These are phyloP conservation scores for Serinus canaria DNA, from an alignment of 2,113 vertebrate species.

Conservation along the genomic window DNA sequence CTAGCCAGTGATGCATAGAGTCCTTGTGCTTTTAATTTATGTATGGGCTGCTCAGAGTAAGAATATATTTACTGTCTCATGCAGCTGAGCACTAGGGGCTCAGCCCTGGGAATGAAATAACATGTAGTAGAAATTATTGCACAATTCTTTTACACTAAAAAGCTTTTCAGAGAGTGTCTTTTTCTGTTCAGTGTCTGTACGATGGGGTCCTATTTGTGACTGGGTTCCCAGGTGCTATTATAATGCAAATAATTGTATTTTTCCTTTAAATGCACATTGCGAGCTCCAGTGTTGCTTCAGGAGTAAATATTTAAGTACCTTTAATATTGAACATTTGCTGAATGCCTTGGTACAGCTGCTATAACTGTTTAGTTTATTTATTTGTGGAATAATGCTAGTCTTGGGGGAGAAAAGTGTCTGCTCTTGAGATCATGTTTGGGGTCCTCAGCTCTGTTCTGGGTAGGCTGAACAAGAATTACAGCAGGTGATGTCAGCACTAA, in stretches of 20 bases:
- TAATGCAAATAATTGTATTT: background rate
- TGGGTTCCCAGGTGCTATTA: conserved; percentile 16
- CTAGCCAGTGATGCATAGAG: background rate
- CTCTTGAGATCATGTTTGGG: background rate
- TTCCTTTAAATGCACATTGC: background rate
- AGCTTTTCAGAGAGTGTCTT: background rate
- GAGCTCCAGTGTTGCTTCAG: background rate
- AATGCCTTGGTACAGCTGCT: background rate
- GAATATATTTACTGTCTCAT: background rate
- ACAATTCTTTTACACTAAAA: background rate
- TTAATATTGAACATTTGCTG: conserved; percentile 17
- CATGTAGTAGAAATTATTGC: background rate
- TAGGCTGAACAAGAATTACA: background rate
- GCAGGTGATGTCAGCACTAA: background rate
- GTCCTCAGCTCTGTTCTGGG: accelerated
- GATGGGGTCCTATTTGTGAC: background rate
- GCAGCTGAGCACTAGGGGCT: background rate
- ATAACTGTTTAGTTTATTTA: background rate
- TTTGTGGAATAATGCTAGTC: background rate
- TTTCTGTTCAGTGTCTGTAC: background rate
- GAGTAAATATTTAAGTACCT: conserved; percentile 52
- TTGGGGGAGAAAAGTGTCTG: accelerated
- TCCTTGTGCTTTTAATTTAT: conserved; percentile 13
- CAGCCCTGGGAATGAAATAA: background rate
- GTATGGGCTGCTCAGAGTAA: background rate